Base-by-base conservation (phyloP, 2,797 vertebrate genomes). In the Malacoctenus gilli region DNA sequence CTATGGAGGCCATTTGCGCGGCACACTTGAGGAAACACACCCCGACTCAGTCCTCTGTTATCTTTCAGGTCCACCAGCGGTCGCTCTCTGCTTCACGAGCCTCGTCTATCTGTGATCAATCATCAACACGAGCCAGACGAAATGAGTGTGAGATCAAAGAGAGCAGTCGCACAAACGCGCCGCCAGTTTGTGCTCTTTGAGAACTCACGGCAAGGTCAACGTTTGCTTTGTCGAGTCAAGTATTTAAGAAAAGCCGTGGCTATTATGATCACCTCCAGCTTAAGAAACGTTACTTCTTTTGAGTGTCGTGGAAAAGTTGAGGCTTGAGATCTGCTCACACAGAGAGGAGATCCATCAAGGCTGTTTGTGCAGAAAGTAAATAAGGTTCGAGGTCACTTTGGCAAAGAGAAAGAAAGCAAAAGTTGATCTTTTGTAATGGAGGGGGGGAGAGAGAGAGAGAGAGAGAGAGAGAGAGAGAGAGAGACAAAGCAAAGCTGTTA, bases 31-130 rank as follows among this genome's bases (percentile, higher is more conserved):
- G 25, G 25, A 52, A 46, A 38, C 41, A 56, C 2, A 0, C 44
- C 60, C 54, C 18, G 13, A 48, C 9, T 2, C 5, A 0, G 32
- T 63, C 35, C 36, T 59, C 18, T 60, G 35, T 56, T 60, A 14
- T n/a, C n/a, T n/a, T n/a, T n/a, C n/a, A n/a, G n/a, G n/a, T n/a
- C n/a, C n/a, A n/a, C n/a, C n/a, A n/a, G n/a, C n/a, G n/a, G 59
- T 62, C 43, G 9, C 8, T 8, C 22, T 35, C 19, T 21, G 14
- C 43, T 47, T 62, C 40, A n/a, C n/a, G n/a, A n/a, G n/a, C n/a
- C n/a, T n/a, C n/a, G n/a, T 3, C 25, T 28, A 9, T 9, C 54
- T 0, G 43, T 6, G 15, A 75, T 85, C 76, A 72, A 82, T 80
- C 57, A 77, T 75, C 46, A 63, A 42, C 53, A 12, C 0, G 1